phyloP scores from a whole-genome alignment of 2,888 invertebrate species.

The Rhogogaster chlorosoma region DNA sequence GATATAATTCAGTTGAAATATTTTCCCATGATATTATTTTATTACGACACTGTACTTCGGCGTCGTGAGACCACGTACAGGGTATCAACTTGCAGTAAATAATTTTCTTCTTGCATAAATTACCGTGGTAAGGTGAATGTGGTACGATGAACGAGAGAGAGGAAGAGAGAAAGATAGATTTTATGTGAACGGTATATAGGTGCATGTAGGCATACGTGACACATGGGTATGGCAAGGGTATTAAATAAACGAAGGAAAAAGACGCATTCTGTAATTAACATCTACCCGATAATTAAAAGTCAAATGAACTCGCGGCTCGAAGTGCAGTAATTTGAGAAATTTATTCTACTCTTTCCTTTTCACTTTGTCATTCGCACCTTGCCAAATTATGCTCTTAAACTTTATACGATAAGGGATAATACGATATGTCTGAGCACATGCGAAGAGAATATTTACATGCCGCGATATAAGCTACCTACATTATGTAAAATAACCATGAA shows the following conservation, averaged over 20 bases:
- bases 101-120: constrained; percentile 5
- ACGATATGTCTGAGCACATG: background rate
- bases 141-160: background rate
- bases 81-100: background rate
- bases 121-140: background rate
- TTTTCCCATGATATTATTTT: background rate
- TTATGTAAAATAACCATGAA: too few relatives aligned
- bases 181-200: background rate
- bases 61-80: background rate
- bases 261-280: constrained; percentile 17
- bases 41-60: background rate
- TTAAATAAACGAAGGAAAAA: background rate
- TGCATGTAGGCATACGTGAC: background rate
- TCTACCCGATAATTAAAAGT: constrained; percentile 29
- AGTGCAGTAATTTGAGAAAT: background rate
- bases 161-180: background rate
- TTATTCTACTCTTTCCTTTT: background rate
- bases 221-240: background rate
- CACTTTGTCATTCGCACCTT: background rate
- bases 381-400: background rate
- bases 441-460: background rate
- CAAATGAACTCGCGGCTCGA: background rate
- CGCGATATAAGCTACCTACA: background rate
- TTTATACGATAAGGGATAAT: background rate
- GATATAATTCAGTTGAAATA: background rate